Conservation (phyloP, 2,797 vertebrate species). For the Gymnodraco acuticeps region DNA sequence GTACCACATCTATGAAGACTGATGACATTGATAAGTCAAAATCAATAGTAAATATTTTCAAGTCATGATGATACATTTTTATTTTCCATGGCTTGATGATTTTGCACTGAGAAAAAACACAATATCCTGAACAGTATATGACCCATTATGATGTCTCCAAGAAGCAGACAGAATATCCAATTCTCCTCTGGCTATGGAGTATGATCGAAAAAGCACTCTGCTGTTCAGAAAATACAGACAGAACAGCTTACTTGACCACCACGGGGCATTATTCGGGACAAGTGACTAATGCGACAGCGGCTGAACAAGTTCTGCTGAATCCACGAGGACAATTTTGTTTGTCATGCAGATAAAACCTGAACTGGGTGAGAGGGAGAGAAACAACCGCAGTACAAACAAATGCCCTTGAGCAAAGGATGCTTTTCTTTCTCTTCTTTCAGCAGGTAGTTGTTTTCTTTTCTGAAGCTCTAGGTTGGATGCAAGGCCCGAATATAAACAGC, state of each 20-base stretch:
- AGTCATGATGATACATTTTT: not conserved
- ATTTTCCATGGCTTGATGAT: not conserved
- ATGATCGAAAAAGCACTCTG: not conserved
- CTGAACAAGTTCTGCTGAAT: constrained; percentile 34
- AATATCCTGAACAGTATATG: not conserved
- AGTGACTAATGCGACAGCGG: constrained; percentile 32
- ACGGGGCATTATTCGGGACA: constrained; percentile 16
- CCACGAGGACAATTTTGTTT: constrained; percentile 36
- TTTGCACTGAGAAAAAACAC: not conserved
- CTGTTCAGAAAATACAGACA: not conserved
- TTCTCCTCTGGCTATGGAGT: constrained; percentile 10
- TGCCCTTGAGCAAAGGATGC: constrained; percentile 3
- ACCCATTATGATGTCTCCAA: not conserved
- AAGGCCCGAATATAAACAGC: too few relatives aligned
- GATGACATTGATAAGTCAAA: not conserved
- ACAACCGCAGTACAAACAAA: not conserved
- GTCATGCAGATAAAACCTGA: constrained; percentile 48
- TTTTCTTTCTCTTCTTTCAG: too few relatives aligned
- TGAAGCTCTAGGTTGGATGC: too few relatives aligned
- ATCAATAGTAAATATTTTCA: not conserved
- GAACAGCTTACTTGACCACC: not conserved
- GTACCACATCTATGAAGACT: not conserved
- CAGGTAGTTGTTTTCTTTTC: too few relatives aligned
- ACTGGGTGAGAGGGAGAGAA: constrained; percentile 18
- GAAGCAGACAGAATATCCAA: not conserved